Base-by-base conservation (phyloP, 1,140 invertebrate genomes). In the Centruroides sculpturatus region DNA sequence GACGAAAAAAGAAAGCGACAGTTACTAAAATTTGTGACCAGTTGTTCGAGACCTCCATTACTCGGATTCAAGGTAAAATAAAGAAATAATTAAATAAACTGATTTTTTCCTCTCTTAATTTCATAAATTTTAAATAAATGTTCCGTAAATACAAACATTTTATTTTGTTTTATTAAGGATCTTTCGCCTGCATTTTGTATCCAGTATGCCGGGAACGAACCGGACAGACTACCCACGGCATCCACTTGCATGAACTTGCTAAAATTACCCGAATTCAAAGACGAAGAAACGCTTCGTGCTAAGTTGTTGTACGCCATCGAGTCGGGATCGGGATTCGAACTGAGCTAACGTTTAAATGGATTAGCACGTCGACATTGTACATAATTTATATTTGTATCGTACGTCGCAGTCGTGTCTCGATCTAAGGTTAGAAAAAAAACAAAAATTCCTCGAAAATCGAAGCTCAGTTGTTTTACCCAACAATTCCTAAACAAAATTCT, bases 181-280 rank as follows among this genome's bases (percentile, higher is more conserved):
- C 74, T 98, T 50, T 87, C 92, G 76, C 94, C 93, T 47, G 84
- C 87, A 11, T 94, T 98, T 74, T 92, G 91, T 70, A 92, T 98
- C 68, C 92, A 96, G 71, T 85, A 87, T 66, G 89, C 87, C 35
- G 92, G 91, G 12, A 67, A 66, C 54, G 84, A 85, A 49, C 77
- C 83, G 55, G 87, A 95, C 70, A 82, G 92, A 35, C 79, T 98
- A 65, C 93, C 94, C 1, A 92, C 92, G 47, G 89, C 94, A 6
- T 93, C 89, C 72, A 98, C 95, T 12, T 99, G 95, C 74, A 93
- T 98, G 84, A 98, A 99, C 79, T 80, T 98, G 51, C 75, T 99
- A 12, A 98, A 98, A 75, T 79, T 99, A 61, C 94, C 94, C 0
- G 86, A 94, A 68, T 94, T 93, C 71, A 80, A 80, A 51, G 84